A percentile compares a stretch with the other conserved stretches of the same genome.
Conservation (phyloP, 2,113 vertebrate species). For the Anthoscopus minutus region DNA sequence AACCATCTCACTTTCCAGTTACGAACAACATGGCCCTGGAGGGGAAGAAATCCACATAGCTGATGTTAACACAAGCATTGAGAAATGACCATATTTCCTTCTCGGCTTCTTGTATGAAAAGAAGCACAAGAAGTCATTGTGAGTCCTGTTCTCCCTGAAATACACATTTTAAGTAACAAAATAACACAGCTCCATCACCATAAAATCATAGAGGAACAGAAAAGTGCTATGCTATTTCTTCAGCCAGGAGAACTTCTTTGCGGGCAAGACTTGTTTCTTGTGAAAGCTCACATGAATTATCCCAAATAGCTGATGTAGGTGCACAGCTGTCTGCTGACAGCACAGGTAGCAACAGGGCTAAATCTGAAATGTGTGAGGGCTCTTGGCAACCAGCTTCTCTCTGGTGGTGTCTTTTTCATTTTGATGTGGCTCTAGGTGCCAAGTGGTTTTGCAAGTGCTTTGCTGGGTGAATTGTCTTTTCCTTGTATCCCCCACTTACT, state of each 20-base stretch:
- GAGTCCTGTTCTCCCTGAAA: background rate
- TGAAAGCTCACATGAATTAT: background rate
- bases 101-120: background rate
- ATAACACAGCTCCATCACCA: background rate
- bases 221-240: background rate
- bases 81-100: background rate
- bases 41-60: background rate
- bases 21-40: slow-evolving; percentile 89
- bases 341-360: background rate
- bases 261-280: background rate
- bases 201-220: background rate
- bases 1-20: slow-evolving; percentile 98
- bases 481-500: background rate
- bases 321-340: background rate
- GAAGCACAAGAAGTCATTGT: background rate
- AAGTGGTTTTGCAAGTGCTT: background rate
- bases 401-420: background rate
- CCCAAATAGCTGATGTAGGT: background rate
- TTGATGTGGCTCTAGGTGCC: background rate
- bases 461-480: background rate
- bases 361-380: background rate
- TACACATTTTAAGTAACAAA: background rate
- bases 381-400: background rate
- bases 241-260: background rate
- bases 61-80: background rate